A percentile compares a stretch with the other conserved stretches of the same genome.
Evolutionary conservation across 2,113 vertebrate species (phyloP).

Genomic region (Ornithorhynchus anatinus): DNA sequence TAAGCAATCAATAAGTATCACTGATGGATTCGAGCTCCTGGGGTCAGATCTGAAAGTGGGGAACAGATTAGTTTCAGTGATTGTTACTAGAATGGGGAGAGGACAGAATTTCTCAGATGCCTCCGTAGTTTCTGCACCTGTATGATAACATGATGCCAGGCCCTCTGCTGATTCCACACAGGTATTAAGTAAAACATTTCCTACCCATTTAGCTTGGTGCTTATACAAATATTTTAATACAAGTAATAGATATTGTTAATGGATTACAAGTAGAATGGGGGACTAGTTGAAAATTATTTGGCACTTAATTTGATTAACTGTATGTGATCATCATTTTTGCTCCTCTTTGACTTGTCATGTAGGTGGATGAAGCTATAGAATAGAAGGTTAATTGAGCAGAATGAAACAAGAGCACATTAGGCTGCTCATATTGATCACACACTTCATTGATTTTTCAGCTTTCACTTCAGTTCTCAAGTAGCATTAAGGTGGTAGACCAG

Average conservation of each 20-base stretch:
- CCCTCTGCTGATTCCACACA: conserved; percentile 40
- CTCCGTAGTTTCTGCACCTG: conserved; percentile 1
- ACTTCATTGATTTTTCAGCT: conserved; percentile 70
- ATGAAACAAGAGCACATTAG: conserved; percentile 76
- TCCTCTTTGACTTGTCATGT: conserved; percentile 72
- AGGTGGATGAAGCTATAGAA: conserved; percentile 71
- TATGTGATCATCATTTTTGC: conserved; percentile 71
- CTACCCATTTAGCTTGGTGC: conserved; percentile 6
- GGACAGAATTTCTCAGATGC: conserved; percentile 29
- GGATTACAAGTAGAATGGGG: conserved; percentile 61
- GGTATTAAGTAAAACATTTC: conserved; percentile 31
- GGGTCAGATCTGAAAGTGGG: too few species aligned
- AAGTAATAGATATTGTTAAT: conserved; percentile 26
- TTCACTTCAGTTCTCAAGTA: conserved; percentile 39
- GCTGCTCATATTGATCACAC: conserved; percentile 70
- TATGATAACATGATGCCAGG: conserved; percentile 35
- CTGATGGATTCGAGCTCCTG: too few species aligned
- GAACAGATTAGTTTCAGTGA: conserved; percentile 14
- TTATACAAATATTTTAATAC: conserved; percentile 29
- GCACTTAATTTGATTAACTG: conserved; percentile 80
- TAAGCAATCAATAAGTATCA: too few species aligned
- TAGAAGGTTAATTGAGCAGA: conserved; percentile 78
- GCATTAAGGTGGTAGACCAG: conserved; percentile 23
- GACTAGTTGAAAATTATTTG: conserved; percentile 73
- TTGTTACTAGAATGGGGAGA: not conserved